phyloP scores from a whole-genome alignment of 2,888 invertebrate species.

The Pseudanteris insignis region DNA sequence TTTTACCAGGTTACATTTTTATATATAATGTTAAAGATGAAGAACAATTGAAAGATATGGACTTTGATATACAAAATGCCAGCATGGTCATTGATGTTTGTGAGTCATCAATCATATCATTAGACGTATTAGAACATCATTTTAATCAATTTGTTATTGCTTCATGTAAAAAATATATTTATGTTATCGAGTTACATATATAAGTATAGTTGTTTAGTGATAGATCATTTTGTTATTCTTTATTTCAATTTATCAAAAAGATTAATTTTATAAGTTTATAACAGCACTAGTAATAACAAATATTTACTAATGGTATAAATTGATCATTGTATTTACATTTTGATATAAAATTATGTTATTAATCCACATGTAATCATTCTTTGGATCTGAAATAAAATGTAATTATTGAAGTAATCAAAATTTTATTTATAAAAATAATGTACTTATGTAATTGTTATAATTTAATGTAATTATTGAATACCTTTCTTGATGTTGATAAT shows the following conservation, averaged over 20 bases:
- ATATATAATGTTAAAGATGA: slow-evolving; percentile 48
- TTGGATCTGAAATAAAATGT: not conserved
- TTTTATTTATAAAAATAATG: no score
- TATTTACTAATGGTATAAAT: no score
- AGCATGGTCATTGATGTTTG: slow-evolving; percentile 45
- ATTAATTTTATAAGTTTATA: no score
- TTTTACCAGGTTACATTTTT: slow-evolving; percentile 54
- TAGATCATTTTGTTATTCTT: no score
- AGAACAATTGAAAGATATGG: slow-evolving; percentile 41
- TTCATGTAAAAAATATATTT: slow-evolving; percentile 45
- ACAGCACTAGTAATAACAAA: not conserved
- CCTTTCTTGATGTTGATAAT: not conserved
- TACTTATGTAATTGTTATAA: no score
- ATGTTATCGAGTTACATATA: slow-evolving; percentile 45
- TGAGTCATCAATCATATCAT: slow-evolving; percentile 49
- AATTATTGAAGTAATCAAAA: no score
- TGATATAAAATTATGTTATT: no score
- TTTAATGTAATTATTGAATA: no score
- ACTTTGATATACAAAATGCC: slow-evolving; percentile 47
- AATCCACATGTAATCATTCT: no score
- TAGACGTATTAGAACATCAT: slow-evolving; percentile 50
- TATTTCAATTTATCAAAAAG: no score
- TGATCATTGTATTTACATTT: no score
- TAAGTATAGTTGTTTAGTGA: not conserved
- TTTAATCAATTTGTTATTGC: slow-evolving; percentile 49